A percentile compares a stretch with the other conserved stretches of the same genome.
Conservation (phyloP, 2,113 vertebrate genomes). For the Neoarius graeffei region DNA sequence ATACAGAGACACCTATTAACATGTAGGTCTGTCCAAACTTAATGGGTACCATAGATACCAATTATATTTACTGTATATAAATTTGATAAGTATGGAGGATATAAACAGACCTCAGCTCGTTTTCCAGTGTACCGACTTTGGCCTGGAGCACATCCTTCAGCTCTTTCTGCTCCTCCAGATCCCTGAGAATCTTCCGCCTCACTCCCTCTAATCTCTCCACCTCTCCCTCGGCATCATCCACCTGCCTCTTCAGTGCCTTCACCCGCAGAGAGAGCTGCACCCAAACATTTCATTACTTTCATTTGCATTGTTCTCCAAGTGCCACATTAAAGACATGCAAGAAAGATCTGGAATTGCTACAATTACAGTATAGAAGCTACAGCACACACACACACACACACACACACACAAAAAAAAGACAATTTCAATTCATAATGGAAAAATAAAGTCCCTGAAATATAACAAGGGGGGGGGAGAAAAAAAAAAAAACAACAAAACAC, state of each 20-base stretch:
- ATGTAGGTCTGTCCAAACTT: no score
- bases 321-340: neutral
- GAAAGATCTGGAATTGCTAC: neutral
- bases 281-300: neutral
- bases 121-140: conserved; percentile 81
- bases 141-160: conserved; percentile 82
- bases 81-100: neutral
- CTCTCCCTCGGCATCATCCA: conserved; percentile 91
- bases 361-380: neutral
- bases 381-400: no score
- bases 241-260: conserved; percentile 90
- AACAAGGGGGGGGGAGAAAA: no score
- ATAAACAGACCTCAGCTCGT: conserved; percentile 73
- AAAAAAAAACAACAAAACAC: no score
- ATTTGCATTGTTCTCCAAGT: neutral
- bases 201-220: conserved; percentile 88
- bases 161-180: conserved; percentile 91
- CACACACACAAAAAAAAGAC: no score
- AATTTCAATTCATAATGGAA: no score
- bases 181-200: conserved; percentile 85
- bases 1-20: no score
- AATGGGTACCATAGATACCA: no score
- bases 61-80: no score
- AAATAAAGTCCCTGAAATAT: no score
- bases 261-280: conserved; percentile 84